Conservation (phyloP, 1,140 invertebrate species). For the Aphelenchoides fujianensis region DNA sequence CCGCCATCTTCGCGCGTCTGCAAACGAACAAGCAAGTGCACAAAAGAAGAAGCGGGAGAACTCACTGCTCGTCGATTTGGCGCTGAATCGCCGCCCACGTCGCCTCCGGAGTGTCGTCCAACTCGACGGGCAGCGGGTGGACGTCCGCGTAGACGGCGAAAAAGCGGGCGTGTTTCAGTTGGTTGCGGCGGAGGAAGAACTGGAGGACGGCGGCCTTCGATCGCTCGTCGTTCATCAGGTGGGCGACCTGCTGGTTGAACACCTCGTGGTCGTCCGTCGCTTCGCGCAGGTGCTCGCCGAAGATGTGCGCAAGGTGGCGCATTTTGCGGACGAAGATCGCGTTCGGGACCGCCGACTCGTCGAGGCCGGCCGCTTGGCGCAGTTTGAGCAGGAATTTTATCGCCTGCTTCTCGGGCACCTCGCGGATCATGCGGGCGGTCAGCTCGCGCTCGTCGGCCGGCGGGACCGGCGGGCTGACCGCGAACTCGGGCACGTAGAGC, state of each 20-base stretch:
- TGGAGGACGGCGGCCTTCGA: neutral
- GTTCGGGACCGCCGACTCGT: neutral
- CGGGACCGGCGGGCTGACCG: neutral
- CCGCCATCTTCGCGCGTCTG: neutral
- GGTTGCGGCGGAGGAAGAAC: neutral
- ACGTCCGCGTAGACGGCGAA: neutral
- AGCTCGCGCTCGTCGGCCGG: neutral
- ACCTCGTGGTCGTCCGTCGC: neutral
- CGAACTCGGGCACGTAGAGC: neutral
- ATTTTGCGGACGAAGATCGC: neutral
- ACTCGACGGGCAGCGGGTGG: neutral
- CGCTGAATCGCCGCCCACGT: neutral
- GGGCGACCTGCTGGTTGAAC: neutral
- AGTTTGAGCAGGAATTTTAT: neutral
- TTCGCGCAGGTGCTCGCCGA: neutral
- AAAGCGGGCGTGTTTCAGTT: neutral
- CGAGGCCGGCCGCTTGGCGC: neutral
- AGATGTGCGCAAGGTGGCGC: neutral
- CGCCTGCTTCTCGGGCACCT: neutral
- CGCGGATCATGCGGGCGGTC: neutral
- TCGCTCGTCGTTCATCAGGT: neutral
- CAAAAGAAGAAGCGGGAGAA: neutral
- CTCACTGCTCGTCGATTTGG: neutral
- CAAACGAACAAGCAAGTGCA: neutral
- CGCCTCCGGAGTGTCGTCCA: neutral